A percentile compares a stretch with the other conserved stretches of the same genome.
These are phyloP conservation scores for Petromus typicus DNA, from an alignment of 2,113 vertebrate species.

Conservation along the genomic window DNA sequence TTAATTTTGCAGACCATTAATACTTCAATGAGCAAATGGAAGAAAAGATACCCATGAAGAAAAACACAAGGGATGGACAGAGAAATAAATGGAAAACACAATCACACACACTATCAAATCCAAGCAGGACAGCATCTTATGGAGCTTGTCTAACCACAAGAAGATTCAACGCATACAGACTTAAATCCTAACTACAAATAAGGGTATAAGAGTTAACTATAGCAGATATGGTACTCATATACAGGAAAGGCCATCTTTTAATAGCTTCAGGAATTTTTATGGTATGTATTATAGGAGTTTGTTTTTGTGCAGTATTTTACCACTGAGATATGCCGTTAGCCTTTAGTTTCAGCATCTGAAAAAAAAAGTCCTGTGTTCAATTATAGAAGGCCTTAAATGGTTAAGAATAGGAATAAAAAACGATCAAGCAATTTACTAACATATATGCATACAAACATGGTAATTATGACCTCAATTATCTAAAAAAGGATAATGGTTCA, in stretches of 20 bases:
- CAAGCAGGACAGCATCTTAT: background rate
- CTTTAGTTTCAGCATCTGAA: background rate
- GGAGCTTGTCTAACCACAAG: background rate
- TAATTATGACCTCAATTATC: background rate
- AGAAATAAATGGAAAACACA: background rate
- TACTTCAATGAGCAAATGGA: background rate
- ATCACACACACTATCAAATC: background rate
- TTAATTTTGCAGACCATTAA: background rate
- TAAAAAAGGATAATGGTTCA: background rate
- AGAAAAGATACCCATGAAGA: background rate
- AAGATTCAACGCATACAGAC: background rate
- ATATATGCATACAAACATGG: background rate
- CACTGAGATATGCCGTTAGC: background rate
- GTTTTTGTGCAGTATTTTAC: background rate
- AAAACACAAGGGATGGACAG: background rate
- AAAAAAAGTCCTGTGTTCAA: background rate
- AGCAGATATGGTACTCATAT: background rate
- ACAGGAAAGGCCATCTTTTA: background rate
- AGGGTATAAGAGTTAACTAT: background rate
- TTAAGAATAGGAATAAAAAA: conserved; percentile 3
- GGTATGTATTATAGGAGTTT: background rate
- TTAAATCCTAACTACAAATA: background rate
- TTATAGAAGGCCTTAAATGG: background rate
- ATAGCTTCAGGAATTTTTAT: background rate
- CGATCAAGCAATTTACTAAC: background rate